A percentile compares a stretch with the other conserved stretches of the same genome.
These are phyloP conservation scores for Pempheris klunzingeri DNA, from an alignment of 2,797 vertebrate species.

Conservation along the genomic window DNA sequence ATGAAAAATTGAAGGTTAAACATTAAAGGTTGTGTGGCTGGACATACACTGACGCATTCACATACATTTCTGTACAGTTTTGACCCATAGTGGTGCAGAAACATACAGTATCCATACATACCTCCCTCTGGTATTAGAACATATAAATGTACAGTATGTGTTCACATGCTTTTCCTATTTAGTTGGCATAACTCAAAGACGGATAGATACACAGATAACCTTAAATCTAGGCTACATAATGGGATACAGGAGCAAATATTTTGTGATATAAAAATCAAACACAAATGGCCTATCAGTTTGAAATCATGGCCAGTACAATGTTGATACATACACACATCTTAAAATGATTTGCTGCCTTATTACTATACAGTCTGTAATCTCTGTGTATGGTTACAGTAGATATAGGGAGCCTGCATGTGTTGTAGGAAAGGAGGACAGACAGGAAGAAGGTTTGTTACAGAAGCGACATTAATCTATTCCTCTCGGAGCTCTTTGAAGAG, in stretches of 20 bases:
- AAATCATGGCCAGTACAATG: conserved; percentile 37
- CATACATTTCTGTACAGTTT: neutral
- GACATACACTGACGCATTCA: neutral
- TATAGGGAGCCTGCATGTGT: conserved; percentile 69
- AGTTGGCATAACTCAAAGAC: conserved; percentile 35
- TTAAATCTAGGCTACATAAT: conserved; percentile 57
- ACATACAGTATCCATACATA: neutral
- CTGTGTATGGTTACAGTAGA: conserved; percentile 67
- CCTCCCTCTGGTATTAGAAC: conserved; percentile 20
- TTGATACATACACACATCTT: conserved; percentile 55
- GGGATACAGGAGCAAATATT: conserved; percentile 49
- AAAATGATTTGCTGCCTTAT: conserved; percentile 75
- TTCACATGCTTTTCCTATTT: conserved; percentile 49
- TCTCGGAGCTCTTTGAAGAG: conserved; percentile 85
- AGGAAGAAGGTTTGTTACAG: conserved; percentile 86
- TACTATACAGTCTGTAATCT: conserved; percentile 63
- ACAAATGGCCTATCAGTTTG: conserved; percentile 55
- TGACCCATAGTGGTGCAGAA: conserved; percentile 20
- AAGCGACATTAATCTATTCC: conserved; percentile 88
- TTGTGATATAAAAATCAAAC: conserved; percentile 33
- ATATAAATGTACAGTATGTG: conserved; percentile 12
- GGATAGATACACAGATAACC: conserved; percentile 25
- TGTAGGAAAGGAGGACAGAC: conserved; percentile 74
- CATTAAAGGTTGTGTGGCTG: no score
- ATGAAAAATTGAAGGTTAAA: no score